Evolutionary conservation across 2,797 vertebrate genomes (phyloP).

Genomic region (Luscinia megarhynchos): DNA sequence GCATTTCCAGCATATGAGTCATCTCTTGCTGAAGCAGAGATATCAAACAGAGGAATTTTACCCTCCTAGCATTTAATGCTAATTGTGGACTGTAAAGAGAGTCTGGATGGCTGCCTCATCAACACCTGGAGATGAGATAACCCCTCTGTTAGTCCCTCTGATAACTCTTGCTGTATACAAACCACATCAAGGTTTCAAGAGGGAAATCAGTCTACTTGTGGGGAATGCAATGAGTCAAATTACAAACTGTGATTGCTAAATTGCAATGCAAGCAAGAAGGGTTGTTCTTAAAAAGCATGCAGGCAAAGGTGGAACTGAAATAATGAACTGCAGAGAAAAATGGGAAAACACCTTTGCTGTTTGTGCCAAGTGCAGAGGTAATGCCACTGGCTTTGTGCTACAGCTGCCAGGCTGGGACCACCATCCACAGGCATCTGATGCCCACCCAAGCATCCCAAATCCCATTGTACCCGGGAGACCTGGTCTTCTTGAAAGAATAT

Average conservation of each 20-base stretch:
- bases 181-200: not conserved
- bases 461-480: not conserved
- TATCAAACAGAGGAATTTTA: not conserved
- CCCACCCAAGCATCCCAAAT: not conserved
- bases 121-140: not conserved
- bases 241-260: not conserved
- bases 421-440: not conserved
- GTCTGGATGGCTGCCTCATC: not conserved
- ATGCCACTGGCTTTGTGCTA: not conserved
- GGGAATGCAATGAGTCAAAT: not conserved
- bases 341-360: not conserved
- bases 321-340: not conserved
- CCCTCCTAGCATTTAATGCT: not conserved
- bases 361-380: not conserved
- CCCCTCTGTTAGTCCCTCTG: not conserved
- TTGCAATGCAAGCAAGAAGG: not conserved
- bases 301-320: not conserved
- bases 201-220: not conserved
- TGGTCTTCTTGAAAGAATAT: not conserved
- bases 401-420: not conserved
- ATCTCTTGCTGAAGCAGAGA: not conserved
- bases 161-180: not conserved
- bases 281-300: not conserved
- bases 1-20: conserved; percentile 7
- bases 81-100: not conserved